Evolutionary conservation across 1,140 invertebrate genomes (phyloP).

Genomic region (Zaprionus taronus): DNA sequence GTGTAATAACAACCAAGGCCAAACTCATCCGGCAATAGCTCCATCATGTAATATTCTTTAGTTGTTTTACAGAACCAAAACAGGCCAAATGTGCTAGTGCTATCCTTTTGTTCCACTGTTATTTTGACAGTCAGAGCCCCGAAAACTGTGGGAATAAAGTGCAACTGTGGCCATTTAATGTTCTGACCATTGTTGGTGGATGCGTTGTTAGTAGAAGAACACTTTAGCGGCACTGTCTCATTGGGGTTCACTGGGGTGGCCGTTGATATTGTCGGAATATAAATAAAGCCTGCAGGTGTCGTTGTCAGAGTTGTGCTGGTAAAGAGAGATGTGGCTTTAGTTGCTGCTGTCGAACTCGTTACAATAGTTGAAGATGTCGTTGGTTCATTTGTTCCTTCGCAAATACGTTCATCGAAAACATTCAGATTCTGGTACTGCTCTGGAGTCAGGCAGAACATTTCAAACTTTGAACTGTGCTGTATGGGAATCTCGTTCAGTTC

Average conservation of each 20-base stretch:
- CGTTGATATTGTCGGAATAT: constrained; percentile 31
- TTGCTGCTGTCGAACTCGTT: neutral
- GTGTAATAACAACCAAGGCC: constrained; percentile 61
- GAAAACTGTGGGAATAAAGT: constrained; percentile 28
- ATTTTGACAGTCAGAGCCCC: constrained; percentile 39
- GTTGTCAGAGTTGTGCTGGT: constrained; percentile 1
- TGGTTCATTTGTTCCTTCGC: constrained; percentile 1
- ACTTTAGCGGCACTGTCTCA: constrained; percentile 33
- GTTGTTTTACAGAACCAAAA: constrained; percentile 70
- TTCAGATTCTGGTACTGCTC: constrained; percentile 24
- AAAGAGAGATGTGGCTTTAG: neutral
- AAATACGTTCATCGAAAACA: constrained; percentile 51
- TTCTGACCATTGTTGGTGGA: neutral
- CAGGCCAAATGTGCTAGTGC: constrained; percentile 43
- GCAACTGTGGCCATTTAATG: constrained; percentile 34
- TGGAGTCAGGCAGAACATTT: constrained; percentile 42
- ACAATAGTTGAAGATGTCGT: no score
- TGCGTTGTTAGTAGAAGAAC: neutral
- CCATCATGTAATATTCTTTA: constrained; percentile 51
- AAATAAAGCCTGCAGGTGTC: constrained; percentile 1
- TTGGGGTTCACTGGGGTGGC: constrained; percentile 9
- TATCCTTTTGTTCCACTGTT: constrained; percentile 20
- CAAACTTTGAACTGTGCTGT: constrained; percentile 21
- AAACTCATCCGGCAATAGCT: constrained; percentile 54
- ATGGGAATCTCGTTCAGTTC: constrained; percentile 47